Base-by-base conservation (phyloP, 2,797 vertebrate genomes). In the Poeciliopsis paucimaculata region DNA sequence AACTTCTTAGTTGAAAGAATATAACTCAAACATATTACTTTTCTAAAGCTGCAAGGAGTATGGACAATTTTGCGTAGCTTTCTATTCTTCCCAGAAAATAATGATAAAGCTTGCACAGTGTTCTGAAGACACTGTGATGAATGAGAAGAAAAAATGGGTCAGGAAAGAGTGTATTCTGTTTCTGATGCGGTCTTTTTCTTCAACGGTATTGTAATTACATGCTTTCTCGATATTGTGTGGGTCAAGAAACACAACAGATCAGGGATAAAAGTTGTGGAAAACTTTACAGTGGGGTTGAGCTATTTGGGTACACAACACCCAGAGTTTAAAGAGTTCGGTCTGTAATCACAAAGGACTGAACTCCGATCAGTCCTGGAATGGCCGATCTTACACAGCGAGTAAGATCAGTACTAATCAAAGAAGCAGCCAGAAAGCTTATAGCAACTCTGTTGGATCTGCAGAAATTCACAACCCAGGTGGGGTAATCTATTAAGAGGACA, bases 21-120 rank as follows among this genome's bases (percentile, higher is more conserved):
- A 60, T 60, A 60, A 60, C 55, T 60, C 55, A 60, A 60, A 60
- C 55, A 60, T 60, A 60, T 31, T 60, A 31, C 55, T 31, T 60
- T 31, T 1, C n/a, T 60, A 28, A 60, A 60, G 12, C 26, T 60
- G n/a, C n/a, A 12, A 60, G n/a, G 11, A 28, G 12, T 60, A 31
- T 31, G 55, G 26, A 60, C n/a, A 60, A 60, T 34, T 34, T 62
- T 62, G 60, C 0, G 60, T 18, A 15, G 13, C 57, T 34, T 31
- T 62, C 57, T 62, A 62, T 62, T 62, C 31, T 62, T 62, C 7
- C 28, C 15, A 34, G 28, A 9, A 57, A 57, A 57, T 53, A 57
- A 57, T 0, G 13, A 34, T 18, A 34, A 62, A 18, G 15, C 15
- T 34, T 11, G 2, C 12, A 28, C n/a, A 28, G n/a, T 60, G 55